Conservation (phyloP, 2,888 invertebrate species). For the Cheiracanthium punctorium region DNA sequence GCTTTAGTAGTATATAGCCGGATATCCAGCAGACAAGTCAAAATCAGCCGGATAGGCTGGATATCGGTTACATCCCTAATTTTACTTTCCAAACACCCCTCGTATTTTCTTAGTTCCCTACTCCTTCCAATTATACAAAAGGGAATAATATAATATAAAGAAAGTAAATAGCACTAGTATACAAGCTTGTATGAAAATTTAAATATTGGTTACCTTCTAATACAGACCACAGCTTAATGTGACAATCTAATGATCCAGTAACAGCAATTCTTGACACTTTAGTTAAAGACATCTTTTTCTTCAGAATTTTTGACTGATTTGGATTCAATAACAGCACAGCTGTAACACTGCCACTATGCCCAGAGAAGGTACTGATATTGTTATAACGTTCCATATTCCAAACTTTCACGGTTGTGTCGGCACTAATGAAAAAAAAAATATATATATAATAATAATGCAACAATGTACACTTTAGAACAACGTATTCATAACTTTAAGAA, state of each 20-base stretch:
- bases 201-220: constrained; percentile 73
- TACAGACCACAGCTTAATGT: constrained; percentile 75
- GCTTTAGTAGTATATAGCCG: no score
- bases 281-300: constrained; percentile 50
- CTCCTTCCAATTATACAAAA: no score
- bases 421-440: constrained; percentile 50
- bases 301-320: constrained; percentile 71
- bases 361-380: constrained; percentile 67
- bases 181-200: not conserved
- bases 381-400: constrained; percentile 66
- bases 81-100: no score
- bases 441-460: no score
- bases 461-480: no score
- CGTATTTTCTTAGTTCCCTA: no score
- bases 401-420: constrained; percentile 72
- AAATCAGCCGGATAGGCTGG: no score
- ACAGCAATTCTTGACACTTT: constrained; percentile 73
- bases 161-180: no score
- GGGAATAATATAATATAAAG: no score
- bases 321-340: constrained; percentile 72
- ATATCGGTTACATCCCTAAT: no score
- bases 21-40: no score
- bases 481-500: no score
- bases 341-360: constrained; percentile 70
- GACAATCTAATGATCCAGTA: constrained; percentile 75